Percentiles rank a stretch among this genome's conserved stretches.
phyloP scores from a whole-genome alignment of 2,888 invertebrate species.

The Dicycla oo region DNA sequence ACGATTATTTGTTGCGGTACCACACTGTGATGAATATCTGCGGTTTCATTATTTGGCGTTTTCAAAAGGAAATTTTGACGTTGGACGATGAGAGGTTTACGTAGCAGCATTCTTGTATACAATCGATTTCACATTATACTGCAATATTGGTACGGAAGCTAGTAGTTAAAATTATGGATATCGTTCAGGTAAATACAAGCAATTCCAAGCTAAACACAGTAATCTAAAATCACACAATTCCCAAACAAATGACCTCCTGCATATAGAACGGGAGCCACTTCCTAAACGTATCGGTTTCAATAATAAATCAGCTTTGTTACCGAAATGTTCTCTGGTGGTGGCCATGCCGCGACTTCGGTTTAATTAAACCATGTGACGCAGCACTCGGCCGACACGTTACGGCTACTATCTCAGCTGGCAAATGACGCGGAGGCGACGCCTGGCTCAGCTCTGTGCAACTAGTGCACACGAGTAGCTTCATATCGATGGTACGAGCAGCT shows the following conservation, averaged over 20 bases:
- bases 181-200: constrained; percentile 17
- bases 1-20: constrained; percentile 53
- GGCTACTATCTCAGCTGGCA: constrained; percentile 62
- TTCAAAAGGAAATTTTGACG: constrained; percentile 13
- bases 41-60: constrained; percentile 24
- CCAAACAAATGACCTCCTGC: constrained; percentile 59
- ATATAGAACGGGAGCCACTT: constrained; percentile 56
- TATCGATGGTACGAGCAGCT: constrained; percentile 10
- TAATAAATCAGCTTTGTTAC: constrained; percentile 64
- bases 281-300: constrained; percentile 65
- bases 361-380: constrained; percentile 67
- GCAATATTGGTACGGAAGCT: not conserved
- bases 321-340: constrained; percentile 52
- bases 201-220: constrained; percentile 36
- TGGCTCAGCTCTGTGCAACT: constrained; percentile 34
- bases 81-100: too few relatives aligned
- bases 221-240: constrained; percentile 49
- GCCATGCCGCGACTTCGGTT: constrained; percentile 58
- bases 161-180: constrained; percentile 20
- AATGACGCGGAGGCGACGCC: constrained; percentile 58
- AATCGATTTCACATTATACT: not conserved
- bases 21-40: constrained; percentile 43
- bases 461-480: constrained; percentile 15
- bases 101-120: not conserved
- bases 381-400: constrained; percentile 56